Evolutionary conservation across 2,888 invertebrate genomes (phyloP).

Genomic region (Pachymerium ferrugineum): DNA sequence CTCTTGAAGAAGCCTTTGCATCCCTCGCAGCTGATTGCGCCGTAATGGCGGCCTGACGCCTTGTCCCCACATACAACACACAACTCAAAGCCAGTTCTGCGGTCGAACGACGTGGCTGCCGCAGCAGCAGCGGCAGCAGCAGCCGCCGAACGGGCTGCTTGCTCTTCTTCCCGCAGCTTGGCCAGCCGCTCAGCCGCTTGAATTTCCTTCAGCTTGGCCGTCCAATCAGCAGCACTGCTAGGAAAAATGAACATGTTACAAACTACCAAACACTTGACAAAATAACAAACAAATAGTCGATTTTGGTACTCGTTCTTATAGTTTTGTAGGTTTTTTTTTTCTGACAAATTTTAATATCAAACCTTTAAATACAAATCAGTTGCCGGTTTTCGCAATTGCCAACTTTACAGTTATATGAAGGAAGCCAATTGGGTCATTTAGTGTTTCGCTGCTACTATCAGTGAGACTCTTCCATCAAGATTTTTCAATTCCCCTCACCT

Average conservation of each 20-base stretch:
- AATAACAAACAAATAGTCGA: not conserved
- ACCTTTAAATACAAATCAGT: no score
- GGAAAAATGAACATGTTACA: not conserved
- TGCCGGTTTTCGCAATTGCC: no score
- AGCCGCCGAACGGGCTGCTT: conserved; percentile 23
- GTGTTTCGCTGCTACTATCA: no score
- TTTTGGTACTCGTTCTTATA: no score
- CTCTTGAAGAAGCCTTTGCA: conserved; percentile 98
- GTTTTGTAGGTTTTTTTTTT: no score
- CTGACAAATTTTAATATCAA: no score
- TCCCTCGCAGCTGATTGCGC: conserved; percentile 84
- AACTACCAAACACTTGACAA: not conserved
- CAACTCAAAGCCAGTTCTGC: conserved; percentile 56
- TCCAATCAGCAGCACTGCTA: conserved; percentile 30
- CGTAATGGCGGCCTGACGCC: conserved; percentile 90
- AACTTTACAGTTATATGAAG: no score
- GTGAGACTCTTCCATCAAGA: no score
- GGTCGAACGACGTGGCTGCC: not conserved
- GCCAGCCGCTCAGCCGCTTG: conserved; percentile 32
- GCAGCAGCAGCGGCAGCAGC: not conserved
- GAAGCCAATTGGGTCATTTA: no score
- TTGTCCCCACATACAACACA: conserved; percentile 95
- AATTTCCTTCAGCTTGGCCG: conserved; percentile 32
- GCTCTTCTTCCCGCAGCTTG: conserved; percentile 32
- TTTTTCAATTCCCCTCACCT: no score